Conservation (phyloP, 1,140 invertebrate species). For the Melipona quadrifasciata region DNA sequence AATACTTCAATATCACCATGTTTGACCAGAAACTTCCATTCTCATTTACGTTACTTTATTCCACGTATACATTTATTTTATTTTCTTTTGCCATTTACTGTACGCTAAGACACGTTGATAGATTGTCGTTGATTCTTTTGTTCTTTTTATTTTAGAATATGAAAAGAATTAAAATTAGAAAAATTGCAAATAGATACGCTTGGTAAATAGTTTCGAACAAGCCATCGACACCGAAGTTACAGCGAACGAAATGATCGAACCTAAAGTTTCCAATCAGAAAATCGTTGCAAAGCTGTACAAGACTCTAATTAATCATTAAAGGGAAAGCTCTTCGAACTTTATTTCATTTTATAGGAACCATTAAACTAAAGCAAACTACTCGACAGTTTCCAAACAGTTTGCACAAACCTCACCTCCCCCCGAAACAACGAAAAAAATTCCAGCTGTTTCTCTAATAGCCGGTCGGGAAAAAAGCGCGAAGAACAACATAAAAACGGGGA, state of each 20-base stretch:
- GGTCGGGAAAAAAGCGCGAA: background rate
- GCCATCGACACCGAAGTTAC: background rate
- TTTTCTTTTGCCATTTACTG: too few relatives aligned
- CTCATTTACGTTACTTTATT: too few relatives aligned
- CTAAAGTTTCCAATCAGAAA: background rate
- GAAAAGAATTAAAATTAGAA: too few relatives aligned
- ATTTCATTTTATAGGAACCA: too few relatives aligned
- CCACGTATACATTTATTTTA: too few relatives aligned
- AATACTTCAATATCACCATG: too few relatives aligned
- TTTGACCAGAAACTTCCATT: too few relatives aligned
- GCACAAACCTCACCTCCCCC: too few relatives aligned
- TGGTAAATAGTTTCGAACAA: background rate
- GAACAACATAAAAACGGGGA: slow-evolving; percentile 8
- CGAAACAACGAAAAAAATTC: background rate
- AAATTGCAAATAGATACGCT: background rate
- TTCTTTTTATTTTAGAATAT: too few relatives aligned
- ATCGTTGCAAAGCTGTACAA: background rate
- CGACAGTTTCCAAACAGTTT: background rate
- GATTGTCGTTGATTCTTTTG: too few relatives aligned
- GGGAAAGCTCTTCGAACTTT: background rate
- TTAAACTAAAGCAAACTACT: slow-evolving; percentile 3
- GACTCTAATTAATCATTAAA: background rate
- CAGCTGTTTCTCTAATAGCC: background rate
- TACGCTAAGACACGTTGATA: too few relatives aligned
- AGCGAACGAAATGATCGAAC: background rate